phyloP scores from a whole-genome alignment of 2,113 vertebrate species.

The Pipa parva region DNA sequence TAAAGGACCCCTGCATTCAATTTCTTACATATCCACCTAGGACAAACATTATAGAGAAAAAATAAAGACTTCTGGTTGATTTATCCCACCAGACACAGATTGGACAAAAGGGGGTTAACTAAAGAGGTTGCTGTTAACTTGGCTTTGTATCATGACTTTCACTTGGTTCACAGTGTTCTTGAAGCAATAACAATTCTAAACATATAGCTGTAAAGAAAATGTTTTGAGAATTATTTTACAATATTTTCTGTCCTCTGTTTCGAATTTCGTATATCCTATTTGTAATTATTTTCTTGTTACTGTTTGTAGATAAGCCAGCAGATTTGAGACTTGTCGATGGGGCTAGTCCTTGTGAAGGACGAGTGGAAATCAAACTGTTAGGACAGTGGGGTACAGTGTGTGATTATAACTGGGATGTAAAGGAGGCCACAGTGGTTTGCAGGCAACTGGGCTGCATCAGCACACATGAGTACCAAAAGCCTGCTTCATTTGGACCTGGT shows the following conservation, averaged over 20 bases:
- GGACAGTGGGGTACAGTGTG: slow-evolving; percentile 49
- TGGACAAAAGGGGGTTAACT: no score
- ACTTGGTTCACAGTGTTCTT: no score
- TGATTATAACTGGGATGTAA: slow-evolving; percentile 45
- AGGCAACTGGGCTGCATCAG: slow-evolving; percentile 54
- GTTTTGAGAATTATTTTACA: neutral
- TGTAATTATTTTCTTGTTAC: neutral
- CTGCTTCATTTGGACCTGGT: slow-evolving; percentile 59
- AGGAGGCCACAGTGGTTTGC: slow-evolving; percentile 50
- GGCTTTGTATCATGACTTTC: no score
- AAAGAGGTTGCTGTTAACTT: no score
- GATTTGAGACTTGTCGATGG: slow-evolving; percentile 57
- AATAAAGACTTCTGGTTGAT: no score
- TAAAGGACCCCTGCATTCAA: no score
- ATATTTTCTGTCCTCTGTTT: neutral
- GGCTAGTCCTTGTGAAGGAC: slow-evolving; percentile 57
- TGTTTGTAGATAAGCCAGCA: slow-evolving; percentile 12
- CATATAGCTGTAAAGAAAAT: no score
- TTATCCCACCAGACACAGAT: no score
- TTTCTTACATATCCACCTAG: no score
- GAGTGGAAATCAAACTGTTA: slow-evolving; percentile 54
- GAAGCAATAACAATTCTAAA: no score
- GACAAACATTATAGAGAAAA: no score
- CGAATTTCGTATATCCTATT: neutral
- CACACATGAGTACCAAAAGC: slow-evolving; percentile 43